These are phyloP conservation scores for Lasioglossum zephyrum DNA, from an alignment of 2,888 invertebrate species.

Conservation along the genomic window DNA sequence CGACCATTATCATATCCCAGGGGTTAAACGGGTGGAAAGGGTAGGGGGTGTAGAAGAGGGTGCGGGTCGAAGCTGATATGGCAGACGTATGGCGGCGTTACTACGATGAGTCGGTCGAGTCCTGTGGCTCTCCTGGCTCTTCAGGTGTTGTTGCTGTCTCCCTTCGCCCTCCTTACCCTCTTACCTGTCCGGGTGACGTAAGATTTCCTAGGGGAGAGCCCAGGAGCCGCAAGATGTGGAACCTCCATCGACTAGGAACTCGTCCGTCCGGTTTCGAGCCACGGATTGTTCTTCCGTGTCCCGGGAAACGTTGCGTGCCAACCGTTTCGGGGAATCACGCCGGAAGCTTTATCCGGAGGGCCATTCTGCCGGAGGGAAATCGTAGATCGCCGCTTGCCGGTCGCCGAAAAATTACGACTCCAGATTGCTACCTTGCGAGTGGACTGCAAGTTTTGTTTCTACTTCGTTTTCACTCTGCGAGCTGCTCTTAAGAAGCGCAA, in stretches of 20 bases:
- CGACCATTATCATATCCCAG: constrained; percentile 58
- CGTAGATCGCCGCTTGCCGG: not conserved
- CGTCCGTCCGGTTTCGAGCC: not conserved
- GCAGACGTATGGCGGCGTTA: constrained; percentile 63
- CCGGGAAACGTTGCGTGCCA: not conserved
- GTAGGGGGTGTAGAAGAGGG: constrained; percentile 9
- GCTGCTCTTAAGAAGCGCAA: not conserved
- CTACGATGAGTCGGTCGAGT: constrained; percentile 48
- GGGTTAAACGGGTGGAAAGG: constrained; percentile 48
- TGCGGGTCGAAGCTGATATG: constrained; percentile 38
- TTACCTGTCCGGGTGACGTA: constrained; percentile 61
- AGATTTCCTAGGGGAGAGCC: constrained; percentile 75
- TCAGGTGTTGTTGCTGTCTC: constrained; percentile 37
- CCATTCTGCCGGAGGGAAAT: not conserved
- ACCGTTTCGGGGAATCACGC: not conserved
- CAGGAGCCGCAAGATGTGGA: constrained; percentile 31
- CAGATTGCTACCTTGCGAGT: not conserved
- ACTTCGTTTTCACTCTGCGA: not conserved
- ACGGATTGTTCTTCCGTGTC: not conserved
- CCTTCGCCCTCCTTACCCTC: not conserved
- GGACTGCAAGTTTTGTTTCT: not conserved
- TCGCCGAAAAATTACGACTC: not conserved
- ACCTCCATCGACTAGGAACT: constrained; percentile 8
- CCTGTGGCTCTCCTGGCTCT: constrained; percentile 16
- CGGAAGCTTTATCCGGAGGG: not conserved